Evolutionary conservation across 2,888 invertebrate genomes (phyloP).

Genomic region (Sarcophaga caerulescens): DNA sequence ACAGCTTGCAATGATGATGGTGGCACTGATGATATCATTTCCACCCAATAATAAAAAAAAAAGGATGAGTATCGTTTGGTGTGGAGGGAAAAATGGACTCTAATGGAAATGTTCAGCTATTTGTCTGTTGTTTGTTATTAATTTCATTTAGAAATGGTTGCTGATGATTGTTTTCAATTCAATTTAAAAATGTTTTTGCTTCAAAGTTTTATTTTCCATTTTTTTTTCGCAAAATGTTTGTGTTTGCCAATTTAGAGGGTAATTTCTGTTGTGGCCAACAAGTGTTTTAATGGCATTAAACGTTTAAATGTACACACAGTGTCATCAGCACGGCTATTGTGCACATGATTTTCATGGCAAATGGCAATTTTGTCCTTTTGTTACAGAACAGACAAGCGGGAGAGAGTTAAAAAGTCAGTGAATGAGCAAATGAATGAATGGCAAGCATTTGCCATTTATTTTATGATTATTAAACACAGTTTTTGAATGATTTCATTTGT

Average conservation of each 20-base stretch:
- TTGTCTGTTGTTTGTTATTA: slow-evolving; percentile 49
- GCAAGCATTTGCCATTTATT: slow-evolving; percentile 63
- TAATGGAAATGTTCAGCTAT: not conserved
- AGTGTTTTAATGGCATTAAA: slow-evolving; percentile 57
- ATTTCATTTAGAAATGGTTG: slow-evolving; percentile 66
- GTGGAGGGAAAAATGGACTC: not conserved
- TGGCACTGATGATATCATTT: slow-evolving; percentile 52
- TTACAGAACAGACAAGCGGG: not conserved
- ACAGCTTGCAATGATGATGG: slow-evolving; percentile 51
- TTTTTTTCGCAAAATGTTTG: not conserved
- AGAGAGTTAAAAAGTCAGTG: not conserved
- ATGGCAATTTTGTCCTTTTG: slow-evolving; percentile 7
- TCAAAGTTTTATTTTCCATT: too few species aligned
- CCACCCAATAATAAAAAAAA: slow-evolving; percentile 27
- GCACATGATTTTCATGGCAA: slow-evolving; percentile 20
- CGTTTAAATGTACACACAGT: slow-evolving; percentile 37
- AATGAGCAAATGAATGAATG: slow-evolving; percentile 14
- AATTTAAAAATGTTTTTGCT: not conserved
- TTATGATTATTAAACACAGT: slow-evolving; percentile 60
- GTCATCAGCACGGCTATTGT: not conserved
- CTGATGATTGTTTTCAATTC: slow-evolving; percentile 62
- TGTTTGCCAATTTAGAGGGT: slow-evolving; percentile 40
- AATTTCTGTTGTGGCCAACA: slow-evolving; percentile 50
- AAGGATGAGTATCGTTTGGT: slow-evolving; percentile 15
- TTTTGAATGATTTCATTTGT: slow-evolving; percentile 3